phyloP scores from a whole-genome alignment of 2,888 invertebrate species.

The Fabriciana adippe region DNA sequence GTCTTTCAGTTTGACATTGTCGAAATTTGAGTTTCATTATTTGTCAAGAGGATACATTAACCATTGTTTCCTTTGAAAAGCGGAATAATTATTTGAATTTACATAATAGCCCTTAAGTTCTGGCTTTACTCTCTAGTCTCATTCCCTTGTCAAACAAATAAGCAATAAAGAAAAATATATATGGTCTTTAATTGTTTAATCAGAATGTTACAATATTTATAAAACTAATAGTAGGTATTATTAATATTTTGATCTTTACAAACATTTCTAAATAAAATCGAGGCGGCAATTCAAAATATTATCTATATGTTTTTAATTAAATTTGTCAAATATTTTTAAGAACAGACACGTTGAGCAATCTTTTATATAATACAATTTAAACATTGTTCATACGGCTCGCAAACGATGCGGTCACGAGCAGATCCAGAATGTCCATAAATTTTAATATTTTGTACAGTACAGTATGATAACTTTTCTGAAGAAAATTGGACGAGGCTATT shows the following conservation, averaged over 20 bases:
- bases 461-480: slow-evolving; percentile 17
- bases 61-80: slow-evolving; percentile 17
- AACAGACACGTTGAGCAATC: too few species aligned
- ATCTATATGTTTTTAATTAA: too few species aligned
- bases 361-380: neutral
- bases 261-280: too few species aligned
- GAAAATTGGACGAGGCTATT: slow-evolving; percentile 14
- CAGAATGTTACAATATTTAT: too few species aligned
- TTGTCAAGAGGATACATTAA: slow-evolving; percentile 21
- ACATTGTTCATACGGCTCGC: neutral
- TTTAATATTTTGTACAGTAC: slow-evolving; percentile 13
- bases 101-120: slow-evolving; percentile 22
- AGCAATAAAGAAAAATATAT: neutral
- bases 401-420: slow-evolving; percentile 1
- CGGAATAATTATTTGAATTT: slow-evolving; percentile 20
- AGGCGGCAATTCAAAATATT: too few species aligned
- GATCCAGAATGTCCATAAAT: slow-evolving; percentile 7
- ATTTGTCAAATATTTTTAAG: too few species aligned
- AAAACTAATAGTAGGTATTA: too few species aligned
- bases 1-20: slow-evolving; percentile 3
- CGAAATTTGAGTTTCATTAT: slow-evolving; percentile 17
- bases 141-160: neutral
- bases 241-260: too few species aligned
- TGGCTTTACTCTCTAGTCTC: slow-evolving; percentile 5
- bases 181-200: neutral